These are phyloP conservation scores for Equus przewalskii DNA, from an alignment of 2,113 vertebrate species.

Conservation along the genomic window DNA sequence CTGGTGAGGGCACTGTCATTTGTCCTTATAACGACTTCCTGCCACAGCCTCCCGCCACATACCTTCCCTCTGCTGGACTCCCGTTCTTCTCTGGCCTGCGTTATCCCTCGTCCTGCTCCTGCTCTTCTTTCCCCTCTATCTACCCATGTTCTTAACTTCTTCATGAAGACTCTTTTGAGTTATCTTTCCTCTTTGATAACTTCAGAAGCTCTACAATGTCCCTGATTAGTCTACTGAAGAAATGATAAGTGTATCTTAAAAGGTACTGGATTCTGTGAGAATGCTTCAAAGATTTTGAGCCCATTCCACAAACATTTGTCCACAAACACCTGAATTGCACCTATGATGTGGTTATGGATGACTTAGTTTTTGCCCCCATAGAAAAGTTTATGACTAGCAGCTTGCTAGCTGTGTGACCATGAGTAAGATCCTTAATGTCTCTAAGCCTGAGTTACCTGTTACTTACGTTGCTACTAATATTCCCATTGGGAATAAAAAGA, in stretches of 20 bases:
- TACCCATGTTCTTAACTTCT: background rate
- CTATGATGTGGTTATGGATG: accelerated
- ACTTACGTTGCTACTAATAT: background rate
- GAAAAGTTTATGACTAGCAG: background rate
- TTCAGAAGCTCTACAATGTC: no score
- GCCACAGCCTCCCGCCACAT: accelerated
- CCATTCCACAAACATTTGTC: background rate
- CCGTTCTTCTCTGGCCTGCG: background rate
- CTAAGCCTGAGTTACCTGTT: background rate
- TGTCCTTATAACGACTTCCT: background rate
- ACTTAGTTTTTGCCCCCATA: no score
- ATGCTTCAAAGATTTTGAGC: background rate
- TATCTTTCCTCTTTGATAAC: background rate
- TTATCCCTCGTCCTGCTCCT: background rate
- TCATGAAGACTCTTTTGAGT: no score
- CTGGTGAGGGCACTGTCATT: background rate
- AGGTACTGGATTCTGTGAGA: background rate
- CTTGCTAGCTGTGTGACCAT: no score
- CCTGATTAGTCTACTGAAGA: background rate
- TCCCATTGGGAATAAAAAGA: background rate
- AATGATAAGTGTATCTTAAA: background rate
- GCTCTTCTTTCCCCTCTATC: background rate
- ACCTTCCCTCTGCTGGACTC: background rate
- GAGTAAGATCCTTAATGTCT: background rate
- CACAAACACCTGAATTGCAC: background rate